Evolutionary conservation across 2,888 invertebrate species (phyloP).

Genomic region (Ochropleura leucogaster): DNA sequence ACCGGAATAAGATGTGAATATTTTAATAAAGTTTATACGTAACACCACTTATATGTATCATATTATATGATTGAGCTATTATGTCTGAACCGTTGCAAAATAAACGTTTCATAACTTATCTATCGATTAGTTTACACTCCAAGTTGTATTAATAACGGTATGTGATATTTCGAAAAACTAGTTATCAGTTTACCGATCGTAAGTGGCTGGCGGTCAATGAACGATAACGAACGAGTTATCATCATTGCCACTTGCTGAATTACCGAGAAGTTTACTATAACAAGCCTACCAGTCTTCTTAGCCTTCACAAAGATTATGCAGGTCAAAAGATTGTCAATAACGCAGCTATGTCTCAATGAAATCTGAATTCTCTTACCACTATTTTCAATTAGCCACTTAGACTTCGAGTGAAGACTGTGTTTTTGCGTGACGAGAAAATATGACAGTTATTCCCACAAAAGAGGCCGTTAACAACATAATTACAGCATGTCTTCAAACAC

Average conservation of each 20-base stretch:
- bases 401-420: conserved; percentile 17
- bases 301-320: conserved; percentile 39
- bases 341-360: conserved; percentile 14
- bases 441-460: conserved; percentile 16
- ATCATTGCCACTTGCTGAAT: conserved; percentile 59
- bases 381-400: conserved; percentile 20
- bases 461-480: conserved; percentile 46
- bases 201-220: conserved; percentile 68
- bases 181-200: conserved; percentile 59
- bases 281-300: conserved; percentile 30
- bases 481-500: conserved; percentile 26
- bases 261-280: conserved; percentile 43
- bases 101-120: conserved; percentile 54
- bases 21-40: conserved; percentile 39
- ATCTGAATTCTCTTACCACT: conserved; percentile 11
- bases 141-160: conserved; percentile 40
- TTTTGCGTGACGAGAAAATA: conserved; percentile 37
- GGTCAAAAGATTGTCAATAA: conserved; percentile 44
- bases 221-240: conserved; percentile 73
- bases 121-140: conserved; percentile 33
- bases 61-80: conserved; percentile 46
- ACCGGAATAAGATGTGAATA: conserved; percentile 41
- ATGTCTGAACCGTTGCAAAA: conserved; percentile 49
- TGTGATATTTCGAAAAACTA: conserved; percentile 60
- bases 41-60: conserved; percentile 33